Conservation (phyloP, 1,140 invertebrate species). For the Bombus difficillimus region DNA sequence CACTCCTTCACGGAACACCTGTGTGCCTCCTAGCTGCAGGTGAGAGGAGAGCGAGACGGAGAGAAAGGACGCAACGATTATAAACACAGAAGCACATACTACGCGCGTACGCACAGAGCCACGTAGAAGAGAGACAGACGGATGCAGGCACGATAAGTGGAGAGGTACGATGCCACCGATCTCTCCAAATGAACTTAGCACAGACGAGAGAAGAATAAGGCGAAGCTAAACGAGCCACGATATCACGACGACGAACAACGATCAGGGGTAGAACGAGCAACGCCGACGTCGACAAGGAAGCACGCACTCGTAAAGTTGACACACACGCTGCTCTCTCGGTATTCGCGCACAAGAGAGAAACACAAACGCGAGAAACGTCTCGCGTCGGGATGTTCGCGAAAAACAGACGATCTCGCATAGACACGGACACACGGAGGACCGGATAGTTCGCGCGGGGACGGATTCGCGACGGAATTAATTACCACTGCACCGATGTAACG, state of each 20-base stretch:
- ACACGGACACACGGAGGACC: background rate
- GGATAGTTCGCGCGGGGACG: conserved; percentile 56
- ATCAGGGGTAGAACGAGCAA: background rate
- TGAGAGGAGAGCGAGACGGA: conserved; percentile 64
- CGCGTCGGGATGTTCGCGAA: conserved; percentile 11
- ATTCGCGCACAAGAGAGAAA: conserved; percentile 38
- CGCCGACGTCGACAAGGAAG: conserved; percentile 40
- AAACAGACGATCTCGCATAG: conserved; percentile 3
- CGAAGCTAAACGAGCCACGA: conserved; percentile 4
- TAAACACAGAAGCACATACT: conserved; percentile 67
- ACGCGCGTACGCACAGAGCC: conserved; percentile 37
- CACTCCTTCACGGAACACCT: conserved; percentile 65
- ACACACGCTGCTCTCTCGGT: conserved; percentile 49
- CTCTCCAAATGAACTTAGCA: conserved; percentile 19
- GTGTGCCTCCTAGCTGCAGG: conserved; percentile 59
- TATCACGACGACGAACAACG: background rate
- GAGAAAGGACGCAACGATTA: conserved; percentile 68
- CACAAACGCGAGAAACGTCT: conserved; percentile 25
- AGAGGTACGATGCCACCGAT: conserved; percentile 1
- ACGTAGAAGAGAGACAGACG: conserved; percentile 36
- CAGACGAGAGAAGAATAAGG: background rate
- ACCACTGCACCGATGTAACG: conserved; percentile 35
- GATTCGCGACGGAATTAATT: conserved; percentile 72
- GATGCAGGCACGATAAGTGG: conserved; percentile 29
- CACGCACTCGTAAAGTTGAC: conserved; percentile 57